Conservation (phyloP, 1,140 invertebrate genomes). For the Saccostrea cuccullata region DNA sequence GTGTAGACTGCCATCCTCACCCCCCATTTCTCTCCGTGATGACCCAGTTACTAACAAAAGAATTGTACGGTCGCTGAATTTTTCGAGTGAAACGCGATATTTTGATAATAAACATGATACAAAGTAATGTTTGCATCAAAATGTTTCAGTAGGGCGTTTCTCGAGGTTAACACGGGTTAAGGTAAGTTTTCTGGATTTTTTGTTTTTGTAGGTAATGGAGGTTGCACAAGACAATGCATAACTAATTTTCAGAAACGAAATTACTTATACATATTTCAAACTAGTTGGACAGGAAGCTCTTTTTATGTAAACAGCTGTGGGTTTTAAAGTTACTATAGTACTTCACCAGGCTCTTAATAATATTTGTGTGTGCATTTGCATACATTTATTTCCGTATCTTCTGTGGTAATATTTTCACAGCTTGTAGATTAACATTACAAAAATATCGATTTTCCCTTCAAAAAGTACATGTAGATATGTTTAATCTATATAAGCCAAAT, state of each 20-base stretch:
- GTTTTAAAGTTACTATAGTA: background rate
- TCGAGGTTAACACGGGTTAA: background rate
- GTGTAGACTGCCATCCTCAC: background rate
- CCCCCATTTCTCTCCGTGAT: background rate
- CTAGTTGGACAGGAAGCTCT: background rate
- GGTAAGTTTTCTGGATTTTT: background rate
- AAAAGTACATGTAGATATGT: too few species aligned
- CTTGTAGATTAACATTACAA: too few species aligned
- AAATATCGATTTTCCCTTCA: too few species aligned
- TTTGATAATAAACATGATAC: slow-evolving; percentile 23
- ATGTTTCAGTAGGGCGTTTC: slow-evolving; percentile 1
- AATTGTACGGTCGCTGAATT: background rate
- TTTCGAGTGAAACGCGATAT: slow-evolving; percentile 19
- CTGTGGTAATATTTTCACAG: too few species aligned
- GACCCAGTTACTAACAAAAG: slow-evolving; percentile 8
- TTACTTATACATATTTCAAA: background rate
- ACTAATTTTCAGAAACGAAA: too few species aligned
- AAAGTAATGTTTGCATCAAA: background rate
- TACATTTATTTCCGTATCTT: too few species aligned
- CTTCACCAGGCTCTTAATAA: background rate
- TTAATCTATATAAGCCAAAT: too few species aligned
- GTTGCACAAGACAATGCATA: background rate
- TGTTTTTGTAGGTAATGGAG: background rate
- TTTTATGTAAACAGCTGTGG: background rate
- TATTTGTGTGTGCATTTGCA: too few species aligned